Conservation (phyloP, 1,140 invertebrate genomes). For the Heterodera schachtii region DNA sequence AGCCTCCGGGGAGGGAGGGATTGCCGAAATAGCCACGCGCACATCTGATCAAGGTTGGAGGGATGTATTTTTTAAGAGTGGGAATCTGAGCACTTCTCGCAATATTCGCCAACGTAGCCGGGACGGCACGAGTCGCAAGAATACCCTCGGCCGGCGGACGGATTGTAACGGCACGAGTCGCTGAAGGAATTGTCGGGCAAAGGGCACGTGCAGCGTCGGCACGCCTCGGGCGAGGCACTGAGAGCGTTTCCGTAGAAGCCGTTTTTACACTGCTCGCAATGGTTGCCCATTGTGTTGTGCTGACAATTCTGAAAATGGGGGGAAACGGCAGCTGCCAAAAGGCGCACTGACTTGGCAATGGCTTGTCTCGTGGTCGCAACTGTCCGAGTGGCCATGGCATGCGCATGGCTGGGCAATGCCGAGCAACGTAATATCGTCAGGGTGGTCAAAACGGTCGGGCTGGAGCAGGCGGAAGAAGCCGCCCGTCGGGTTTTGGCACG, state of each 20-base stretch:
- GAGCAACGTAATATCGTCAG: constrained; percentile 75
- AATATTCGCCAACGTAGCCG: constrained; percentile 73
- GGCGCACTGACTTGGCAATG: constrained; percentile 75
- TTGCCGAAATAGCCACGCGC: constrained; percentile 78
- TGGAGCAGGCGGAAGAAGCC: constrained; percentile 81
- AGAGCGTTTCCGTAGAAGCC: constrained; percentile 81
- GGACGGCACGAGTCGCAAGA: constrained; percentile 68
- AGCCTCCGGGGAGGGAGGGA: constrained; percentile 72
- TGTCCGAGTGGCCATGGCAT: constrained; percentile 79
- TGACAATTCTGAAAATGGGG: constrained; percentile 75
- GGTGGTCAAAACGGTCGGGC: constrained; percentile 69
- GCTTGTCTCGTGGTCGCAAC: constrained; percentile 82
- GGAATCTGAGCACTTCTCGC: constrained; percentile 70
- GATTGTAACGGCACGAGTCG: constrained; percentile 66
- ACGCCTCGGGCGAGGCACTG: constrained; percentile 66
- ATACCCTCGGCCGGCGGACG: constrained; percentile 59
- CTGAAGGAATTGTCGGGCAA: constrained; percentile 69
- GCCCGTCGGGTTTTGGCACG: constrained; percentile 74
- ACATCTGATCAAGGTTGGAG: constrained; percentile 68
- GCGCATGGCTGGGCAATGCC: constrained; percentile 79
- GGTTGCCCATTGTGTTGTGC: constrained; percentile 78
- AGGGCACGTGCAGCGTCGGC: constrained; percentile 79
- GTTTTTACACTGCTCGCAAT: constrained; percentile 84
- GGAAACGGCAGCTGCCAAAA: background rate
- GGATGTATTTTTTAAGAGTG: background rate